Base-by-base conservation (phyloP, 2,888 invertebrate species). In the Dryocosmus kuriphilus region DNA sequence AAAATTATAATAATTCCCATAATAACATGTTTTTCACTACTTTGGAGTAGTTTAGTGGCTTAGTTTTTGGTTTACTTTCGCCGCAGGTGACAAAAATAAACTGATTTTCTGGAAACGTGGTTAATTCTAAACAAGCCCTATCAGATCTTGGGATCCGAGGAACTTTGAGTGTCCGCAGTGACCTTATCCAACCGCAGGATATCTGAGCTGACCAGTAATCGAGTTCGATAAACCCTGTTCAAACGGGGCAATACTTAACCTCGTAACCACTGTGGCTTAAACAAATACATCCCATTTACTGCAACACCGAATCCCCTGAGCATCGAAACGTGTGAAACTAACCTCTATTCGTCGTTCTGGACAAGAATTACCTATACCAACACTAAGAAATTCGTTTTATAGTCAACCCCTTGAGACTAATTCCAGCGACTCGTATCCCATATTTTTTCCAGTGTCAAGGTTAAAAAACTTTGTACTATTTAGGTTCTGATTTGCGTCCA, bases 141-240 rank as follows among this genome's bases (percentile, higher is more conserved):
- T 0, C 7, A 46, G 46, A 7, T 19, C 6, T 76, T 76, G 75
- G 77, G 76, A 77, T 79, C 74, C 75, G 75, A 78, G 78, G 75
- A 82, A 80, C 75, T 80, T 79, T 65, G 79, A 82, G 82, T 76
- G 75, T 80, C 83, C 71, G 75, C 78, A 77, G 74, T 80, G 80
- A 81, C 80, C 81, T 80, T 75, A 71, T 74, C 77, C 61, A 79
- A 74, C 80, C 79, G 35, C 81, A 76, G 81, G 83, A 82, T 81
- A 82, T 81, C 77, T 77, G 76, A 83, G 81, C 79, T 82, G 82
- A 82, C 79, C 82, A 79, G 80, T 83, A 86, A 86, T 86, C 84
- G 82, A 81, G 77, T 84, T 82, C 82, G 85, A 84, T 86, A 82
- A 83, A 82, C 73, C 79, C 76, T 79, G 73, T 71, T 65, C 75